These are phyloP conservation scores for Melinaea marsaeus DNA, from an alignment of 2,888 invertebrate species.

Conservation along the genomic window DNA sequence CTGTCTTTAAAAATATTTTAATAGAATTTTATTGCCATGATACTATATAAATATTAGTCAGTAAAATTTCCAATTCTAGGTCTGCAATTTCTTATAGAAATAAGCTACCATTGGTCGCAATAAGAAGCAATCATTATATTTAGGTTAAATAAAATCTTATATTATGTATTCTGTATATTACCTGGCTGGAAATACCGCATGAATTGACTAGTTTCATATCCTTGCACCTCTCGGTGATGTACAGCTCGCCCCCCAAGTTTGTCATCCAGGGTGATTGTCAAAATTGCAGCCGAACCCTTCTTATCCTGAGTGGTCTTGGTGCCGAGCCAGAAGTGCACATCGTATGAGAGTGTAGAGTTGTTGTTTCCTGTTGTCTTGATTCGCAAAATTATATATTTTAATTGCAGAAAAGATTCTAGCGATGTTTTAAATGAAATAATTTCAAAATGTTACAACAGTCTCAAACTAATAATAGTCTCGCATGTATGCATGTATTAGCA, in stretches of 20 bases:
- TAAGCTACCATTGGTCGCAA: no score
- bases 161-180: slow-evolving; percentile 39
- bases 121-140: no score
- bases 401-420: background rate
- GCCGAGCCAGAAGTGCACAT: slow-evolving; percentile 95
- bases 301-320: slow-evolving; percentile 87
- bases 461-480: no score
- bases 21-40: no score
- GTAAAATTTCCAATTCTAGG: no score
- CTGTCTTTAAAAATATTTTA: no score
- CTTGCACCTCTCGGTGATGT: slow-evolving; percentile 92
- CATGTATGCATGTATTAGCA: no score
- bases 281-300: slow-evolving; percentile 85
- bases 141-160: background rate
- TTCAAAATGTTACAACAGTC: no score
- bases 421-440: background rate
- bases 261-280: slow-evolving; percentile 90
- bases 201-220: slow-evolving; percentile 90
- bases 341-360: slow-evolving; percentile 80
- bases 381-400: background rate
- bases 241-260: slow-evolving; percentile 89
- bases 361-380: slow-evolving; percentile 81
- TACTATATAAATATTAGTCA: no score
- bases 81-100: no score
- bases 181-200: slow-evolving; percentile 88